Percentiles rank a stretch among this genome's conserved stretches.
Conservation (phyloP, 2,797 vertebrate species). For the Sebastes trivittatus region DNA sequence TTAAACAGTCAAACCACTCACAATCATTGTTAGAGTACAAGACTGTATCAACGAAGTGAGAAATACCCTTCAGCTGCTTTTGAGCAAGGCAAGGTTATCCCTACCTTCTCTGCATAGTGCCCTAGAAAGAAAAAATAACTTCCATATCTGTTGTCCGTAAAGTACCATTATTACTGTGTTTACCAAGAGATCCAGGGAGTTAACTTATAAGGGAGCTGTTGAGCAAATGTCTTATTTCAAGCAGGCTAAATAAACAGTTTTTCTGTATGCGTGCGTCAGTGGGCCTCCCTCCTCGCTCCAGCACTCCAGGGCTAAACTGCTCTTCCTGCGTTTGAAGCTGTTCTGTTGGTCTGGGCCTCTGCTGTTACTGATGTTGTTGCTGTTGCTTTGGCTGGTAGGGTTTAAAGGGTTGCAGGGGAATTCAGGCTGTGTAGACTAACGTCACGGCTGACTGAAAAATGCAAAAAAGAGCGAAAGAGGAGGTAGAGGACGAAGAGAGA, state of each 20-base stretch:
- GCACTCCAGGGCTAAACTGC: slow-evolving; percentile 67
- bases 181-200: slow-evolving; percentile 13
- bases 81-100: background rate
- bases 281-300: slow-evolving; percentile 48
- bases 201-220: slow-evolving; percentile 35
- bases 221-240: slow-evolving; percentile 50
- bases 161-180: background rate
- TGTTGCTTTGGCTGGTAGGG: slow-evolving; percentile 54
- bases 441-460: slow-evolving; percentile 63
- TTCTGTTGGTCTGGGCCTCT: slow-evolving; percentile 54
- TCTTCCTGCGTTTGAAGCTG: slow-evolving; percentile 75
- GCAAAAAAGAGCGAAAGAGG: slow-evolving; percentile 40
- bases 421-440: slow-evolving; percentile 53
- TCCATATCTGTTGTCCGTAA: background rate
- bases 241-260: slow-evolving; percentile 54
- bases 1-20: background rate
- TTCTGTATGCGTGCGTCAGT: slow-evolving; percentile 65
- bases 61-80: background rate
- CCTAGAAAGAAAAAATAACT: background rate
- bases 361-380: slow-evolving; percentile 60
- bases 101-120: background rate
- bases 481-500: slow-evolving; percentile 38
- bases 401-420: slow-evolving; percentile 60
- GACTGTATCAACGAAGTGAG: background rate
- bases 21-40: background rate